Evolutionary conservation across 2,113 vertebrate genomes (phyloP).

Genomic region (Romanogobio albipinnatus): DNA sequence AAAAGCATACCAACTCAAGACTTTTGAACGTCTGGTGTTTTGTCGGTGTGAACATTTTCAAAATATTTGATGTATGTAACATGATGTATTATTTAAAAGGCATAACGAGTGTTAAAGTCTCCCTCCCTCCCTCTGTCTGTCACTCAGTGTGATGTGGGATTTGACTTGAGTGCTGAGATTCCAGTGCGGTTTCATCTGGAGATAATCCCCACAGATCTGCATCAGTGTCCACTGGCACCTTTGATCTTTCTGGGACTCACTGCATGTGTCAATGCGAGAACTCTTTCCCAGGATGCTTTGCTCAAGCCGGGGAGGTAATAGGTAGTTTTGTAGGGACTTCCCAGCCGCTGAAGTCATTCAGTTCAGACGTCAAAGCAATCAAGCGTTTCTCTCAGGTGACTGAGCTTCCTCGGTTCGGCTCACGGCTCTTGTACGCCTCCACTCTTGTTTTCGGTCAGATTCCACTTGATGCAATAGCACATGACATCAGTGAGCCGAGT

Average conservation of each 20-base stretch:
- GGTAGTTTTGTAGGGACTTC: slow-evolving; percentile 73
- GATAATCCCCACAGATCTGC: slow-evolving; percentile 79
- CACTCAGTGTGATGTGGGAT: slow-evolving; percentile 61
- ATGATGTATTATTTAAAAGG: neutral
- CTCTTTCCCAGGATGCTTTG: slow-evolving; percentile 73
- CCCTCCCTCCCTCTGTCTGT: slow-evolving; percentile 59
- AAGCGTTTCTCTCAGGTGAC: slow-evolving; percentile 45
- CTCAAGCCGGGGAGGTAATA: slow-evolving; percentile 61
- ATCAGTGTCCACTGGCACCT: slow-evolving; percentile 77
- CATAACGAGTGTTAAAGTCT: slow-evolving; percentile 21
- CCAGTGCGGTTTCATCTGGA: slow-evolving; percentile 72
- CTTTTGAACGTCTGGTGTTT: neutral
- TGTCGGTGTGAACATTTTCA: neutral
- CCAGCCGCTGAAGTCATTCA: slow-evolving; percentile 71
- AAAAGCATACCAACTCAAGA: neutral
- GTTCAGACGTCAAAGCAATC: slow-evolving; percentile 47
- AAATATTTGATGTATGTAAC: neutral
- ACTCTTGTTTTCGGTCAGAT: slow-evolving; percentile 23
- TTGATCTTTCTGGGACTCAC: slow-evolving; percentile 79
- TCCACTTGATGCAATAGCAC: slow-evolving; percentile 5
- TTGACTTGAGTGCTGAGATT: slow-evolving; percentile 72
- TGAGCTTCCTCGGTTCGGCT: slow-evolving; percentile 1
- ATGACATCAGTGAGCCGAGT: slow-evolving; percentile 22
- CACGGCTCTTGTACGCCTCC: neutral
- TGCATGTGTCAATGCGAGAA: slow-evolving; percentile 69